Conservation (phyloP, 2,797 vertebrate species). For the Uromys caudimaculatus region DNA sequence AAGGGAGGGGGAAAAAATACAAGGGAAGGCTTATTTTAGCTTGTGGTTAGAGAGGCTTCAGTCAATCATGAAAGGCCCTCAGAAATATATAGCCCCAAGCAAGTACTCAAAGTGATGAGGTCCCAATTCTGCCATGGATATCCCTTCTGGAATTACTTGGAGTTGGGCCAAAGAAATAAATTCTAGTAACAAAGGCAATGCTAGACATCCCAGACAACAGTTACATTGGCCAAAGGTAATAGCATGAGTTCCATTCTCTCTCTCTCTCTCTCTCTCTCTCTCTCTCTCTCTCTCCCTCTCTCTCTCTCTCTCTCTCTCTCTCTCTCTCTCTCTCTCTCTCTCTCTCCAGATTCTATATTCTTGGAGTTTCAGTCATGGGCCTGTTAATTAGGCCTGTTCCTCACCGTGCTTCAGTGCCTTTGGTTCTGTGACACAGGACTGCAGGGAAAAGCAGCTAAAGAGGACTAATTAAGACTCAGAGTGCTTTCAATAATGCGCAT, state of each 20-base stretch:
- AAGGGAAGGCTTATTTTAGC: background rate
- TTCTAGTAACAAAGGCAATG: constrained; percentile 28
- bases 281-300: too few species aligned
- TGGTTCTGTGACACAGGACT: constrained; percentile 70
- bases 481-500: constrained; percentile 84
- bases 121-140: background rate
- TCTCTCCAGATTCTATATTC: constrained; percentile 10
- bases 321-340: background rate
- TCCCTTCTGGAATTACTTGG: background rate
- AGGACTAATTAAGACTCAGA: constrained; percentile 86
- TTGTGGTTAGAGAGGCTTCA: background rate
- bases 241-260: background rate
- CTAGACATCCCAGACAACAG: background rate
- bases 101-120: background rate
- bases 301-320: background rate
- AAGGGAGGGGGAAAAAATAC: background rate
- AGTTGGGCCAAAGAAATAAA: background rate
- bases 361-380: constrained; percentile 51
- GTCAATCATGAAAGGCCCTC: background rate
- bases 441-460: constrained; percentile 80
- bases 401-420: constrained; percentile 45
- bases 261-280: background rate
- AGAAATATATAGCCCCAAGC: background rate
- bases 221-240: background rate
- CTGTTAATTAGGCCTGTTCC: constrained; percentile 77